These are phyloP conservation scores for Lordiphosa andalusiaca DNA, from an alignment of 2,888 invertebrate species.

Conservation along the genomic window DNA sequence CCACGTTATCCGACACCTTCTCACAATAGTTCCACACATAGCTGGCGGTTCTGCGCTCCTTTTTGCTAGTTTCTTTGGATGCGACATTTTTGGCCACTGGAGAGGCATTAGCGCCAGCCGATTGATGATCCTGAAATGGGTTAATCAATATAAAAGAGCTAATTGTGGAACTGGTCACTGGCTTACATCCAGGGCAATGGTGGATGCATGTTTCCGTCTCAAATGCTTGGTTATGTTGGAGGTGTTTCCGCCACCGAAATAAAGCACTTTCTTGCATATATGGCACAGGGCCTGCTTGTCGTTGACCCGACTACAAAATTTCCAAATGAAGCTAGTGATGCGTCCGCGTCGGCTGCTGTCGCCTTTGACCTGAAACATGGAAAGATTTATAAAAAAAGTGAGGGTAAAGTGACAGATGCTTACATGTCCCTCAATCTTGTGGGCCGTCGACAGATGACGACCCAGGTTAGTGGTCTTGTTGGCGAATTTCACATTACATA, in stretches of 20 bases:
- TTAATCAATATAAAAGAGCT: too few species aligned
- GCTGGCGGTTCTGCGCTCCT: conserved; percentile 62
- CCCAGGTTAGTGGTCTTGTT: conserved; percentile 60
- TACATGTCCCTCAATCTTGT: conserved; percentile 22
- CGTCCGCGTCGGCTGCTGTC: conserved; percentile 18
- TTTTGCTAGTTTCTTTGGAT: conserved; percentile 29
- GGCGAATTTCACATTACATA: conserved; percentile 64
- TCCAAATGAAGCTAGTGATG: conserved; percentile 66
- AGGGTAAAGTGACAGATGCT: too few species aligned
- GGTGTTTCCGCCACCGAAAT: conserved; percentile 71
- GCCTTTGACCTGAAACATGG: conserved; percentile 42
- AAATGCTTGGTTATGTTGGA: conserved; percentile 71
- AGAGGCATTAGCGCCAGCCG: too few species aligned
- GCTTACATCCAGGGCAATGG: too few species aligned
- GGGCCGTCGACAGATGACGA: conserved; percentile 45
- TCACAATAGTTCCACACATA: conserved; percentile 73
- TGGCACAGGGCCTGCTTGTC: conserved; percentile 68
- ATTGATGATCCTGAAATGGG: too few species aligned
- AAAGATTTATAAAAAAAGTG: too few species aligned
- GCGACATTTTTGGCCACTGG: too few species aligned
- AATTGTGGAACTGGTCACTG: too few species aligned
- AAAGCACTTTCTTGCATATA: conserved; percentile 63
- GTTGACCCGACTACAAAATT: conserved; percentile 67
- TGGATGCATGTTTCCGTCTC: conserved; percentile 52
- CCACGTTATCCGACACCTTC: conserved; percentile 61